Conservation (phyloP, 2,113 vertebrate genomes). For the Mustelus asterias region DNA sequence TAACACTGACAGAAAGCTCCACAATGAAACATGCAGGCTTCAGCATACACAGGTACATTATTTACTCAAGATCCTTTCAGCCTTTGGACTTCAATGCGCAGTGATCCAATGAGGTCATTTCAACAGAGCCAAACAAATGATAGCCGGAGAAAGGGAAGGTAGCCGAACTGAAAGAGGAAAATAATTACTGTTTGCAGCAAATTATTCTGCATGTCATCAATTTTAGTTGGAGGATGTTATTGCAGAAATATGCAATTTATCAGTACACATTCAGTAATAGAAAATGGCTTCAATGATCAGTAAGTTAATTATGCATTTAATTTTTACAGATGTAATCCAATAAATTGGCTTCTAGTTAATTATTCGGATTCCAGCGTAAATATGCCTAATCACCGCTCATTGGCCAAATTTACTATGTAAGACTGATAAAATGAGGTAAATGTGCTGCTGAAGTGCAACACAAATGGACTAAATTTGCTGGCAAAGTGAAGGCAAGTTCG, state of each 20-base stretch:
- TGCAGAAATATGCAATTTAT: background rate
- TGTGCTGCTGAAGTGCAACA: background rate
- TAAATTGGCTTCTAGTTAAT: background rate
- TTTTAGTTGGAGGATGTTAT: background rate
- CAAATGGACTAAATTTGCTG: background rate
- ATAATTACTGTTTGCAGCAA: slow-evolving; percentile 4
- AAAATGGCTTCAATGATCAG: background rate
- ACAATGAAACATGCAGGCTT: slow-evolving; percentile 23
- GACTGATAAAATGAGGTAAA: background rate
- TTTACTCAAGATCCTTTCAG: slow-evolving; percentile 23
- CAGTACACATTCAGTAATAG: background rate
- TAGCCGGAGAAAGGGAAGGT: background rate
- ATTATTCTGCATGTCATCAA: background rate
- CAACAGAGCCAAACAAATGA: slow-evolving; percentile 28
- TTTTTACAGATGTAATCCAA: background rate
- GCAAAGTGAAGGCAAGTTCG: background rate
- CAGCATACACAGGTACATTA: slow-evolving; percentile 35
- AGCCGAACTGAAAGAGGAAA: background rate
- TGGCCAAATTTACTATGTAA: background rate
- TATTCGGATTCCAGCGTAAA: background rate
- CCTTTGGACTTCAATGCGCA: slow-evolving; percentile 16
- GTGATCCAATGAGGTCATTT: slow-evolving; percentile 26
- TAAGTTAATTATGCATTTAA: slow-evolving; percentile 25
- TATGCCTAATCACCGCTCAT: background rate
- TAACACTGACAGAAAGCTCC: slow-evolving; percentile 28